Base-by-base conservation (phyloP, 1,140 invertebrate species). In the Drosophila elegans region DNA sequence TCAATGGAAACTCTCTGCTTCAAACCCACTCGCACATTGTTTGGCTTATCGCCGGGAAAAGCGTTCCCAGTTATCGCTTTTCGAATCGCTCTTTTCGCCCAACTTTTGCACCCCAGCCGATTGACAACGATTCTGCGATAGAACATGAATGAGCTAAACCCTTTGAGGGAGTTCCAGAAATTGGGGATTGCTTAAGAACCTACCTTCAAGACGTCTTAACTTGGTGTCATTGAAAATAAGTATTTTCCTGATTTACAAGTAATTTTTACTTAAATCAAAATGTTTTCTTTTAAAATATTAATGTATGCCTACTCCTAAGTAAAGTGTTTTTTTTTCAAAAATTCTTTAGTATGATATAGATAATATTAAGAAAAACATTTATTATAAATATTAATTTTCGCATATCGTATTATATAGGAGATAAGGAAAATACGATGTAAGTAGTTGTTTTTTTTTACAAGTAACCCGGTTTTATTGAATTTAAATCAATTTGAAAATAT, bases 1-100 rank as follows among this genome's bases (percentile, higher is more conserved):
- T 86, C 83, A 75, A 86, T 86, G 63, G 66, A 75, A 86, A 67
- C 79, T 68, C 54, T 38, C 48, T 66, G 52, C 62, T 74, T 36
- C 59, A 64, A 66, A 66, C 67, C 49, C 56, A 60, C 51, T 73
- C 34, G 71, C 73, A 66, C 73, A 55, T 75, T 56, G 73, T 66
- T 54, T 67, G 69, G 73, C 72, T 76, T 76, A 76, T 76, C 72
- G 61, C n/a, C n/a, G 52, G 62, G 29, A 48, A 72, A 57, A 72
- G 51, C 38, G 68, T 71, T 72, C 52, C 44, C 68, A 71, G 66
- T 69, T 72, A 72, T 71, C 66, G 68, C 55, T 39, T 21, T 57
- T 44, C 66, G 66, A 72, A 72, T 57, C 68, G 68, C 44, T 72
- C 42, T 36, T 71, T 71, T 36, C 29, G 21, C 27, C 9, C 39